Base-by-base conservation (phyloP, 2,888 invertebrate species). In the Idaea biselata region DNA sequence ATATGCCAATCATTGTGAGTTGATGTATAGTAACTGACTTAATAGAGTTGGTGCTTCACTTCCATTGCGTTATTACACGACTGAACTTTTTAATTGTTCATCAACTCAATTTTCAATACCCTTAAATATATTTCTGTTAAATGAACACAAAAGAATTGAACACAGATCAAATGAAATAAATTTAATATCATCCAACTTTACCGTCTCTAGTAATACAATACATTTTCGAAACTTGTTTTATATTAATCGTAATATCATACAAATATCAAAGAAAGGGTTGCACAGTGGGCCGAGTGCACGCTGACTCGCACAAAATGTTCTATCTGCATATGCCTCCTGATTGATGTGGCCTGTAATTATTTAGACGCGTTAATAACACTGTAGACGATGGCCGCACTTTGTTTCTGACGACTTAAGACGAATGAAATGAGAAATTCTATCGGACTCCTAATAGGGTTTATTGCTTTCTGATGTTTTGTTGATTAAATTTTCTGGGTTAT, bases 291-390 rank as follows among this genome's bases (percentile, higher is more conserved):
- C 85, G 86, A 80, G 79, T 81, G 83, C 78, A 79, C 84, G 88
- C 91, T 91, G 91, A 90, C 91, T 91, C 91, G 91, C 91, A 89
- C 89, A 91, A 90, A 88, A 88, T 84, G 83, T 79, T 87, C 88
- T 89, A 91, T 91, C 91, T 91, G 91, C 91, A 89, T 91, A 86
- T 88, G 88, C 83, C 82, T 78, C 78, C 82, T 93, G 93, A 93
- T 92, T 93, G 93, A 93, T 93, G 93, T 88, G 83, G 89, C 86
- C 90, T 92, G 89, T 93, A 93, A 93, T 93, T 93, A 93, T 91
- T 87, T 87, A 84, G 93, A 93, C 93, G 89, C 88, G 89, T 87
- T 93, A 93, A 93, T 93, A 93, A 93, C 88, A 93, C 89, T 88
- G 85, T 86, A 81, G 89, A 84, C 80, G 87, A 89, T 83, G 86